Evolutionary conservation across 1,140 invertebrate genomes (phyloP), one percentile per base, ranked within the genome.

Genomic region (Melanaphis sacchari): DNA sequence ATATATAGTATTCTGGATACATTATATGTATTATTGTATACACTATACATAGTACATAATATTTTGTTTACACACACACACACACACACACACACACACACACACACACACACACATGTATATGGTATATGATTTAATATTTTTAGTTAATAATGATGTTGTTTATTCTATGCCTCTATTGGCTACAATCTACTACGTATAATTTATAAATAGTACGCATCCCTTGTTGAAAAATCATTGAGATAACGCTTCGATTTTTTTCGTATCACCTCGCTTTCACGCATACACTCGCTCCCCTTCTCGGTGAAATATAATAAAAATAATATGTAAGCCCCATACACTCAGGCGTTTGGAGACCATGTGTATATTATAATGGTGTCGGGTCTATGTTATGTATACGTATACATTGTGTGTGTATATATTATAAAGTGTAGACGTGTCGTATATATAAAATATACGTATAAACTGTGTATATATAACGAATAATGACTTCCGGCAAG

Each of bases 401-500:
- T 18, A 41, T 41, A 41, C 82, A 41, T 85, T 85, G 38, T 40
- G 81, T 40, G 4, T 40, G 43, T 43, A 43, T 49, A 49, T 49
- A 49, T 49, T 59, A 59, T 31, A 40, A 40, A 24, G 82, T 11
- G 15, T 76, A 76, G 15, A 31, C 31, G 26, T 59, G 54, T 66
- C 31, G 59, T 59, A 31, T 66, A 26, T 26, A 66, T n/a, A n/a
- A 66, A n/a, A 66, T 66, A 66, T 66, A 66, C 59, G 59, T 66
- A n/a, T 76, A 76, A 76, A 18, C 31, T 24, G 24, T 24, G 24
- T 40, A 15, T 18, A 76, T 76, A n/a, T 18, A 76, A 41, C n/a
- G 81, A 82, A 22, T 59, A 90, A 90, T 52, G 88, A 90, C 52
- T 90, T 90, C 88, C 88, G 88, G 52, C 52, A 40, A 59, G 49